phyloP scores from a whole-genome alignment of 2,113 vertebrate species.

The Lamprotornis superbus region DNA sequence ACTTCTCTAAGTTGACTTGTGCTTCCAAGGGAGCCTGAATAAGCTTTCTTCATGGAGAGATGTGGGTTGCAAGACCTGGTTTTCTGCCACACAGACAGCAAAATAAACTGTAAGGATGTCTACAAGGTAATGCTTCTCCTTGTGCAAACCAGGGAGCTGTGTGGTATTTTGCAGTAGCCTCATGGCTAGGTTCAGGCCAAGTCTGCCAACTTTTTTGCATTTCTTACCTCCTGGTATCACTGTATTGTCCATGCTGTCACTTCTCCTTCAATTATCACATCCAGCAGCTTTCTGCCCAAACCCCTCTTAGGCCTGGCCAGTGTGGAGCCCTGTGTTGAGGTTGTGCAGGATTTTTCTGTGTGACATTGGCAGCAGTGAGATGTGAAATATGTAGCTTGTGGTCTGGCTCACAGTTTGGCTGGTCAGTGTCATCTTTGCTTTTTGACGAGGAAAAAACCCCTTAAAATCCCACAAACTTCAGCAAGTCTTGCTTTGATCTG shows the following conservation, averaged over 20 bases:
- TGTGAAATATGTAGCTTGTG: accelerated
- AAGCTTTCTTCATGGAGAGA: neutral
- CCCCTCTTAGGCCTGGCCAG: neutral
- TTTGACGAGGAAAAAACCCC: accelerated
- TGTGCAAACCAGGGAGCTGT: neutral
- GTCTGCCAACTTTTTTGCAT: neutral
- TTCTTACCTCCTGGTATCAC: neutral
- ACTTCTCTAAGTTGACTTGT: neutral
- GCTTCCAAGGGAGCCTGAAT: neutral
- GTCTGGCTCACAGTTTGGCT: neutral
- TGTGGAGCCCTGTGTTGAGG: accelerated
- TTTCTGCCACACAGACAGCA: accelerated
- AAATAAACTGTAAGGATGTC: neutral
- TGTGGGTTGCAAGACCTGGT: neutral
- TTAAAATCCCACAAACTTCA: neutral
- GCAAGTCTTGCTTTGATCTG: neutral
- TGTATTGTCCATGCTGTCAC: accelerated
- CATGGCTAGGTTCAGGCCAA: neutral
- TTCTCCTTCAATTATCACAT: neutral
- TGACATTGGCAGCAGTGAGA: neutral
- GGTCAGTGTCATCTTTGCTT: neutral
- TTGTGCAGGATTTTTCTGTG: neutral
- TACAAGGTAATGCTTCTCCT: neutral
- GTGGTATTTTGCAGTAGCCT: neutral
- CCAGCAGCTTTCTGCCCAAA: neutral